These are phyloP conservation scores for Calliphora vomitoria DNA, from an alignment of 2,888 invertebrate species.

Conservation along the genomic window DNA sequence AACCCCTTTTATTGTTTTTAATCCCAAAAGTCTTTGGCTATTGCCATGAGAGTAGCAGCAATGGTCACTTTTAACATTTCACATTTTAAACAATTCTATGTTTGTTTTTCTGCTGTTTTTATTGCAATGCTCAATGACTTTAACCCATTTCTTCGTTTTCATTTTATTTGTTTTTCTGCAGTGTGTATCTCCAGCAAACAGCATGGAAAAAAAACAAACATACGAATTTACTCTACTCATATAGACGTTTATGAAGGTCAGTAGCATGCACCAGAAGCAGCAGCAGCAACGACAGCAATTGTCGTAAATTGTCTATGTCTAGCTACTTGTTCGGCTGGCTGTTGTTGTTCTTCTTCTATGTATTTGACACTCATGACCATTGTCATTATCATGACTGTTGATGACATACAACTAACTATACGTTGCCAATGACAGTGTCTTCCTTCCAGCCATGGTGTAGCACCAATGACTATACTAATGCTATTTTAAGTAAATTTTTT, in stretches of 20 bases:
- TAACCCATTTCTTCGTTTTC: constrained; percentile 58
- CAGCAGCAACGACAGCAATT: constrained; percentile 34
- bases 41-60: constrained; percentile 11
- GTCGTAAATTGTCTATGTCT: constrained; percentile 54
- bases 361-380: constrained; percentile 74
- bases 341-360: constrained; percentile 16
- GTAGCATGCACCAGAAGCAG: constrained; percentile 8
- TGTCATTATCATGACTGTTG: constrained; percentile 75
- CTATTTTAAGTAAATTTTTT: constrained; percentile 44
- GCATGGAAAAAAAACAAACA: not conserved
- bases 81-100: constrained; percentile 38
- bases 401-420: constrained; percentile 59
- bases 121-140: constrained; percentile 55
- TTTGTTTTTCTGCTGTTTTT: constrained; percentile 10
- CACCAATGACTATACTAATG: constrained; percentile 32
- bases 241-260: constrained; percentile 57
- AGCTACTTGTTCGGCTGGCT: constrained; percentile 1
- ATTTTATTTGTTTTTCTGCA: constrained; percentile 25
- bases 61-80: constrained; percentile 23
- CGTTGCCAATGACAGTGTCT: constrained; percentile 50
- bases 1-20: constrained; percentile 43
- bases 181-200: constrained; percentile 3
- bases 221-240: constrained; percentile 32
- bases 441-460: constrained; percentile 20
- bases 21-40: constrained; percentile 26